Base-by-base conservation (phyloP, 1,140 invertebrate genomes). In the Marisa cornuarietis region DNA sequence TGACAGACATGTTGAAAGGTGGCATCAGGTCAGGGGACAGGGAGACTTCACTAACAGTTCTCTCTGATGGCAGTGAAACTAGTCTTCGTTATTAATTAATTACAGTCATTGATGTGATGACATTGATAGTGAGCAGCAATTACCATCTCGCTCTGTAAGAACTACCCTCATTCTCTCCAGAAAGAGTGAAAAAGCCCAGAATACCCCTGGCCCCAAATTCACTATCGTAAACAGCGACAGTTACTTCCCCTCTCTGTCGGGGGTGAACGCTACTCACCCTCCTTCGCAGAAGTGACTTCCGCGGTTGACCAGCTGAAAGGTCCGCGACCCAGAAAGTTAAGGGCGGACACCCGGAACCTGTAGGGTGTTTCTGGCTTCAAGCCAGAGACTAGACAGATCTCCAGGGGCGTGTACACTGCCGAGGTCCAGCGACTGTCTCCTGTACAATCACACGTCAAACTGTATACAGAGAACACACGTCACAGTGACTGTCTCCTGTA, bases 361-460 rank as follows among this genome's bases (percentile, higher is more conserved):
- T 99, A 98, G 78, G 93, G 94, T 2, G 94, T 95, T 75, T 95
- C 93, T 0, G 96, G 94, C 81, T 93, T 90, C 6, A 99, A 92
- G 82, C 95, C 93, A 83, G 94, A 93, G 0, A 99, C 92, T 0
- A 98, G 90, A 85, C 95, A 98, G 90, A 97, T 98, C 89, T 99
- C 97, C 86, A 99, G 96, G 71, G 99, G 97, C 84, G 97, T 97
- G 79, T 94, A 94, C 9, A 95, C 95, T 7, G 96, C 93, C 24
- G 95, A 94, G n/a, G 93, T 94, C 98, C 98, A 99, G 42, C 95
- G 94, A 31, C 94, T 92, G 31, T 94, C 94, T 86, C 95, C 95
- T 91, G 86, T 26, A 79, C 3, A 26, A 18, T 26, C 42, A 71
- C 69, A 26, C n/a, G 16, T 6, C 42, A 71, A 4, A 22, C 26